Evolutionary conservation across 2,888 invertebrate species (phyloP), one percentile per base, ranked within the genome.

Genomic region (Onthophagus sagittarius): DNA sequence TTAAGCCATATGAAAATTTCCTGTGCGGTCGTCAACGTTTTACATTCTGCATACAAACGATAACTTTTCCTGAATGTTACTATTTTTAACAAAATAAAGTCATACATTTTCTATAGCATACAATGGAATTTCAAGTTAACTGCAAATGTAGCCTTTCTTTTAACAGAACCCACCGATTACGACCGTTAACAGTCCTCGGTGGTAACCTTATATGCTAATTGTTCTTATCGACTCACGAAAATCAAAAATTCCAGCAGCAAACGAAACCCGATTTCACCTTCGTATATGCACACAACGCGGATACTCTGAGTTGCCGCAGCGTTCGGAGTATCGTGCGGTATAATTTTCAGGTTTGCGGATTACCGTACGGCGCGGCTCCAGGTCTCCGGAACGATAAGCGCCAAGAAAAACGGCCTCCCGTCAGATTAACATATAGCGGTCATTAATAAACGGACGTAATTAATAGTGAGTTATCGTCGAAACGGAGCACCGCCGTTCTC

Each of bases 1-100:
- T 63, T 67, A 70, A 62, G 64, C 70, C 53, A 71, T 23, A 23
- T 71, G 23, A 71, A 23, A 53, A 69, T 73, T 73, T 73, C 73
- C 73, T 64, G 70, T 73, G 71, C 62, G 13, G 62, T 53, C 39
- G 39, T 53, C 39, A 53, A 53, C 39, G 39, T 53, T 53, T 23
- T 53, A 7, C 39, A 53, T 53, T 23, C 23, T 53, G 39, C 39
- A 53, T 53, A 53, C 39, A 53, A 53, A 53, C 39, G 39, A 53
- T 53, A 53, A 53, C 4, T 53, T 53, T 53, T 53, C 39, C 39
- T 53, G 39, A 53, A 11, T 53, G 23, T 23, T 23, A 23, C 23
- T 23, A 23, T 23, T 23, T 23, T 23, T 23, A 23, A 23, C 23
- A 23, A 23, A 23, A 23, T 23, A 23, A 23, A 23, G 23, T 23